Evolutionary conservation across 2,888 invertebrate species (phyloP).

Genomic region (Drepanosiphum platanoidis): DNA sequence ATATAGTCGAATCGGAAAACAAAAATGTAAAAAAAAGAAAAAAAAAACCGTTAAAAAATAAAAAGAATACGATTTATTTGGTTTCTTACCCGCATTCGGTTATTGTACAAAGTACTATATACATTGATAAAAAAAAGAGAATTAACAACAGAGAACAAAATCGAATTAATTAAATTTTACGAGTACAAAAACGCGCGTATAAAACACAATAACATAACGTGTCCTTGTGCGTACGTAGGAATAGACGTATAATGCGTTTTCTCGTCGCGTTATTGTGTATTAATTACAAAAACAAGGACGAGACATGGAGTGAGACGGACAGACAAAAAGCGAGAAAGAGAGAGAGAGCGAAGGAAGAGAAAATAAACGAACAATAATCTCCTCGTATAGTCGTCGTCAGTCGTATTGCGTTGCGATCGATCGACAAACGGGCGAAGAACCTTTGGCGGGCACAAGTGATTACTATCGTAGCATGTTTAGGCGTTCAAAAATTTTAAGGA

Average conservation of each 20-base stretch:
- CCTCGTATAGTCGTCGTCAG: not conserved
- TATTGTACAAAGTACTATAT: not conserved
- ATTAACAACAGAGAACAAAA: not conserved
- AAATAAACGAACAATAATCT: not conserved
- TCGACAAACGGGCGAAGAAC: too few relatives aligned
- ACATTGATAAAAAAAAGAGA: not conserved
- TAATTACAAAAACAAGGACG: constrained; percentile 6
- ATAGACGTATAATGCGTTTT: not conserved
- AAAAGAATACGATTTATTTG: not conserved
- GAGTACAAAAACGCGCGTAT: not conserved
- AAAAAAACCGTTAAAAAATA: not conserved
- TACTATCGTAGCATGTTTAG: too few relatives aligned
- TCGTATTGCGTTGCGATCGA: too few relatives aligned
- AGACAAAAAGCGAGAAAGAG: not conserved
- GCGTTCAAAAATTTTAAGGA: too few relatives aligned
- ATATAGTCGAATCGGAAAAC: not conserved
- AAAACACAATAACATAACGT: not conserved
- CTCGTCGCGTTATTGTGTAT: not conserved
- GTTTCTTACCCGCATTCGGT: not conserved
- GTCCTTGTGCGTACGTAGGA: not conserved
- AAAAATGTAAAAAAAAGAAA: not conserved
- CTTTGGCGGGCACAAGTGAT: too few relatives aligned
- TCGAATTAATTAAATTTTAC: not conserved
- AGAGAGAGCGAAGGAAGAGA: not conserved
- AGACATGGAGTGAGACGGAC: not conserved